Percentiles rank a stretch among this genome's conserved stretches.
These are phyloP conservation scores for Ailurus styani DNA, from an alignment of 2,113 vertebrate species.

Conservation along the genomic window DNA sequence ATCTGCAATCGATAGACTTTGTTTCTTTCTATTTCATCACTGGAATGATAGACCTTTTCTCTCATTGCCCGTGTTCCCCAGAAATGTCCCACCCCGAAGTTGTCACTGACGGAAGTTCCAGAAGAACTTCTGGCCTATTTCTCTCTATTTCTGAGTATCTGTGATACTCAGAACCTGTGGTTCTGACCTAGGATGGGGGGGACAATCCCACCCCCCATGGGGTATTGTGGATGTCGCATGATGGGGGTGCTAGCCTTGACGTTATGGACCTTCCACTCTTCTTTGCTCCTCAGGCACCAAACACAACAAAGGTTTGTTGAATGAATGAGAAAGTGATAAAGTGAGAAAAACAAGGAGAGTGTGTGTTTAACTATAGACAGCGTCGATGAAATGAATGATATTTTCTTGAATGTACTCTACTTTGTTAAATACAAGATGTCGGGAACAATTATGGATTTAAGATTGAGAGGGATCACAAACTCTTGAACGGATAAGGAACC, in stretches of 20 bases:
- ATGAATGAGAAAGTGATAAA: neutral
- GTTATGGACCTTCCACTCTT: neutral
- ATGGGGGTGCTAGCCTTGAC: neutral
- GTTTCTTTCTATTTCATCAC: slow-evolving; percentile 53
- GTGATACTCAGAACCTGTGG: no score
- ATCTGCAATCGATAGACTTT: neutral
- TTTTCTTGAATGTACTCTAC: neutral
- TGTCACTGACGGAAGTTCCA: neutral
- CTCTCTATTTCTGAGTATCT: neutral
- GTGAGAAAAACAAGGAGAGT: neutral
- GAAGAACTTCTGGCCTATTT: neutral
- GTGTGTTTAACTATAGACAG: neutral
- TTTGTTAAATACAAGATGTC: neutral
- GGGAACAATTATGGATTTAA: neutral
- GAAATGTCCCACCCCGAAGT: neutral
- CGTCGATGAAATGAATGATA: neutral
- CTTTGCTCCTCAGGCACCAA: neutral
- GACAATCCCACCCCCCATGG: fast-evolving
- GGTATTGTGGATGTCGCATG: neutral
- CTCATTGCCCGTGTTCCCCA: neutral
- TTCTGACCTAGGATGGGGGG: neutral
- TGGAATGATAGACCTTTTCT: neutral
- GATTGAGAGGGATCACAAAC: neutral
- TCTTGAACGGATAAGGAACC: slow-evolving; percentile 43
- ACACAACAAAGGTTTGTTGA: neutral